A percentile compares a stretch with the other conserved stretches of the same genome.
Evolutionary conservation across 2,888 invertebrate species (phyloP).

Genomic region (Gastrophysa polygoni): DNA sequence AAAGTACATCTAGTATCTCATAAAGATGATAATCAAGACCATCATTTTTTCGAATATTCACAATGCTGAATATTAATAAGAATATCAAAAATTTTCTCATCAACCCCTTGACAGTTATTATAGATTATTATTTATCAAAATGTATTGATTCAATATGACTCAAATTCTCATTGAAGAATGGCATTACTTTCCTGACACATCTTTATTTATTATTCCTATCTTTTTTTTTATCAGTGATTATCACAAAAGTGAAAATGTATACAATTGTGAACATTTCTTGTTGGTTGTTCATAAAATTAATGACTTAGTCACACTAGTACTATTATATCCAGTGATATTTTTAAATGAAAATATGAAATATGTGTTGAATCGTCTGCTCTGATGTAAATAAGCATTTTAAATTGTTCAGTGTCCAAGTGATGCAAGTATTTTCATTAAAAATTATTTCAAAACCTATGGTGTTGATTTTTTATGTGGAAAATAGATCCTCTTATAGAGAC

Average conservation of each 20-base stretch:
- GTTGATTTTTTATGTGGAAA: neutral
- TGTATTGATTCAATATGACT: neutral
- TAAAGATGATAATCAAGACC: too few relatives aligned
- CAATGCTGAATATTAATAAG: too few relatives aligned
- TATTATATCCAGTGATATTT: constrained; percentile 11
- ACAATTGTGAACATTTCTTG: neutral
- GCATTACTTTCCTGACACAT: neutral
- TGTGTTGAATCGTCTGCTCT: neutral
- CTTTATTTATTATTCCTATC: neutral
- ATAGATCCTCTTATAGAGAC: too few relatives aligned
- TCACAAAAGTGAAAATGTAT: neutral
- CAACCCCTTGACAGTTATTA: too few relatives aligned
- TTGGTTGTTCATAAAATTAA: neutral
- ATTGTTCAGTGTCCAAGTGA: constrained; percentile 6
- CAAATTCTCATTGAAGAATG: neutral
- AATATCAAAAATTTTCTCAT: too few relatives aligned
- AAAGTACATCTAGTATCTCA: too few relatives aligned
- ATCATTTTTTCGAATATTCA: too few relatives aligned
- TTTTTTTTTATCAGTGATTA: neutral
- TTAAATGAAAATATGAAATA: constrained; percentile 5
- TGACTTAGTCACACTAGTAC: neutral
- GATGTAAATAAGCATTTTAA: constrained; percentile 7
- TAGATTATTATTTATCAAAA: neutral
- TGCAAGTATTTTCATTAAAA: constrained; percentile 13
- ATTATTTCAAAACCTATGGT: neutral